Base-by-base conservation (phyloP, 2,888 invertebrate species). In the Euphydryas editha region DNA sequence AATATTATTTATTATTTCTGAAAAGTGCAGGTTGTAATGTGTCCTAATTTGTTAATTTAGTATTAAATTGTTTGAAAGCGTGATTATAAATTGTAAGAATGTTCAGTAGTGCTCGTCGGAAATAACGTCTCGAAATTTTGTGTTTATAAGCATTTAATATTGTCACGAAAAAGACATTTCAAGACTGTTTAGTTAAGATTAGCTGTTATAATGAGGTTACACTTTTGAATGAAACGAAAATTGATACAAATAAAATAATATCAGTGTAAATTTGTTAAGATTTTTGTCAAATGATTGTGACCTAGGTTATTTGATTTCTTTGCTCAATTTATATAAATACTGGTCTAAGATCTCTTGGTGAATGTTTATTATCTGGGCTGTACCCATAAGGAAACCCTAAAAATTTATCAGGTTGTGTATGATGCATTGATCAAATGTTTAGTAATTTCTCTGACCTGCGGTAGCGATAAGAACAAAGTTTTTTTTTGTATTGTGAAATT, bases 1-100 rank as follows among this genome's bases (percentile, higher is more conserved):
- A 84, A 86, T 85, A 88, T 89, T 90, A 90, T 92, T 89, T 88
- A 86, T 88, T 85, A 81, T 84, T 30, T 62, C 58, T 64, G 62
- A 51, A 51, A 62, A 64, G 68, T 58, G 69, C 68, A 65, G 61
- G 15, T 46, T 59, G 58, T 65, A 51, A 58, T 64, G 66, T 20
- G 58, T 39, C 60, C n/a, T 67, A 42, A 24, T 59, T 56, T 54
- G 17, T 44, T 49, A 65, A 65, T 65, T 49, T 57, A 20, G 47
- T 47, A 20, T 47, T 21, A 47, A 39, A 47, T 5, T 47, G 17
- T 63, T n/a, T 58, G n/a, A 36, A 30, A 39, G 10, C 13, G 47
- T 47, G 56, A 55, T 30, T 13, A 11, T 39, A 39, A 62, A 17
- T 47, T 47, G 21, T 47, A 37, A 17, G 13, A 59, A 37, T 47